Base-by-base conservation (phyloP, 2,113 vertebrate genomes). In the Illadopsis cleaveri region DNA sequence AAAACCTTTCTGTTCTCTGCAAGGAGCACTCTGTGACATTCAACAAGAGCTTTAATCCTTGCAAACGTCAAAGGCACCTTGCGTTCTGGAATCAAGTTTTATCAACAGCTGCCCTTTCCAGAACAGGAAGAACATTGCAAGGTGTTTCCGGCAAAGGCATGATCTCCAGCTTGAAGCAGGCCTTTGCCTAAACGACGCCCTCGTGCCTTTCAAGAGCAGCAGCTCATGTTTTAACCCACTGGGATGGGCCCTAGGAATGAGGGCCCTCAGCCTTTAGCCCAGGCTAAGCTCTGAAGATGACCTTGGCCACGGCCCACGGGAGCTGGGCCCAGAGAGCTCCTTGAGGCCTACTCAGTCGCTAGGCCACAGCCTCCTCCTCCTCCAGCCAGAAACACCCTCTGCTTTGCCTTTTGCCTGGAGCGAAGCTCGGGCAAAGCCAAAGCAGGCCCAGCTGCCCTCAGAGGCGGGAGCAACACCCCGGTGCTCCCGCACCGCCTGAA, bases 161-260 rank as follows among this genome's bases (percentile, higher is more conserved):
- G 0, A 8, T 31, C 56, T 38, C n/a, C n/a, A 24, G 3, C 56
- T 48, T 19, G 2, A n/a, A 68, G 33, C n/a, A 33, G 35, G n/a
- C 31, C n/a, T 38, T 48, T 5, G 21, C 56, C 56, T 61, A 15
- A 61, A 25, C 16, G 20, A 20, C 11, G 28, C 27, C n/a, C 5
- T 61, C 14, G 27, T 76, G 44, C 35, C 73, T 61, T 61, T 38
- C 16, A 38, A 25, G 44, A 48, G 44, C 56, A 48, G 56, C 35
- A 76, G 72, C 12, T 60, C 9, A 5, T 9, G 21, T 25, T 33
- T 3, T 1, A 38, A 24, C 9, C 56, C 14, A 33, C 6, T 15
- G 44, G 4, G 12, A 19, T 12, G 73, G 27, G 44, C 56, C 21
- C 19, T 48, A 38, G 27, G n/a, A 38, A 60, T 15, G 44, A 38